Base-by-base conservation (phyloP, 1,140 invertebrate species). In the Conus ventricosus region DNA sequence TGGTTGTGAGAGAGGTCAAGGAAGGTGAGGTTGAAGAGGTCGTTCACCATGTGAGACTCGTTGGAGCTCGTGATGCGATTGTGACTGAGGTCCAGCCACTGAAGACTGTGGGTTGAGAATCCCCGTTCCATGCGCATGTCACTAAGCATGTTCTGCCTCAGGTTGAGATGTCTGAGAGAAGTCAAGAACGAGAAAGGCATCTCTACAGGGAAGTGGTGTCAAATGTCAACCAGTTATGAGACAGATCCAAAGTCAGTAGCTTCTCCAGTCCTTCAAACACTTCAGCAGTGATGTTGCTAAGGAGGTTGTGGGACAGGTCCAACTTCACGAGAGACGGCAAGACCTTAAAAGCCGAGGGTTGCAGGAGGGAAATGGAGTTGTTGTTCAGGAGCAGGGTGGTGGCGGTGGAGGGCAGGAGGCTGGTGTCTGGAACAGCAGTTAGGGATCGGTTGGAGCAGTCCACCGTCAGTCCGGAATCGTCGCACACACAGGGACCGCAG, bases 1-100 rank as follows among this genome's bases (percentile, higher is more conserved):
- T 85, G 27, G 88, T 88, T 88, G 75, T 88, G 53, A 55, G 88
- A 88, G 7, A 88, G 67, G 39, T 88, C 83, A 25, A 88, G 88
- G 27, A 54, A 17, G 7, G 54, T 7, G 5, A 88, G 71, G 53
- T 85, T 85, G 39, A 4, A 8, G n/a, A 88, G 17, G 27, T 25
- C 6, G 10, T 75, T 7, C 13, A 54, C 20, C 67, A n/a, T 71
- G 67, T 71, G 20, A 20, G 15, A 71, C 23, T 71, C 67, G 20
- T 20, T 71, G 11, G 17, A 17, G 67, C 23, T 84, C 11, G 53
- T 20, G n/a, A 85, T 23, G 11, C 23, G 84, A 57, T 85, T 80
- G 78, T 80, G 27, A 53, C 78, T 85, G n/a, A 85, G 60, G 57
- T 85, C 55, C 23, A 85, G 57, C 67, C 67, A 71, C 10, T 71